Evolutionary conservation across 2,113 vertebrate genomes (phyloP).

Genomic region (Strix uralensis): DNA sequence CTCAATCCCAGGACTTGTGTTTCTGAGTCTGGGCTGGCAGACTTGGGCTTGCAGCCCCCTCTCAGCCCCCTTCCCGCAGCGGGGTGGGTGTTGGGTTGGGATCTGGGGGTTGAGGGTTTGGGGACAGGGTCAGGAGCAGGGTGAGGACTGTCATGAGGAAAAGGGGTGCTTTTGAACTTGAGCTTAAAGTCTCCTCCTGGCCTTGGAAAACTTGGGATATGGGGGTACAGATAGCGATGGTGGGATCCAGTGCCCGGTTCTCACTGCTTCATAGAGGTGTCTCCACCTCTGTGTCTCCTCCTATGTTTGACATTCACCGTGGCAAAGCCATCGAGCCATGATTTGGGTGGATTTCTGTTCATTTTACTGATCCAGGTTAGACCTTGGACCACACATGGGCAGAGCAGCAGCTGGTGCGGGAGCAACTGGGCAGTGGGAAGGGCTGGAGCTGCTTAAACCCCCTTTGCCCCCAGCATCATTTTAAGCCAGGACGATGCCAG

Average conservation of each 20-base stretch:
- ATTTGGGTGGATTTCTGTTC: neutral
- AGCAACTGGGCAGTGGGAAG: accelerated
- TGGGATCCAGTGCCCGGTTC: neutral
- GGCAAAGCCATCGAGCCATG: neutral
- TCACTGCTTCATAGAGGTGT: neutral
- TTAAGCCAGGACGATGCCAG: neutral
- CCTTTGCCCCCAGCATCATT: neutral
- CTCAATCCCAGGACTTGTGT: neutral
- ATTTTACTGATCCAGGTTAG: neutral
- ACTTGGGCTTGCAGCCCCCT: neutral
- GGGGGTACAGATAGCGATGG: accelerated
- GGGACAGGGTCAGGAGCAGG: neutral
- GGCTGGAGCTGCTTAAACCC: neutral
- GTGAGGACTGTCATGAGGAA: neutral
- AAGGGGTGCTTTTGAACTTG: neutral
- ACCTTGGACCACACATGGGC: accelerated
- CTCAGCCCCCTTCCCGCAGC: neutral
- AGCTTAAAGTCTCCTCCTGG: neutral
- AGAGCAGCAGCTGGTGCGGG: neutral
- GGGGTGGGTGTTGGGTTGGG: neutral
- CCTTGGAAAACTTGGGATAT: accelerated
- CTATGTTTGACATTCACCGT: neutral
- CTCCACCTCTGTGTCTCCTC: neutral
- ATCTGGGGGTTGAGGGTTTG: neutral
- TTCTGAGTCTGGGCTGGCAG: neutral